A percentile compares a stretch with the other conserved stretches of the same genome.
Evolutionary conservation across 1,140 invertebrate species (phyloP).

Genomic region (Sipha flava): DNA sequence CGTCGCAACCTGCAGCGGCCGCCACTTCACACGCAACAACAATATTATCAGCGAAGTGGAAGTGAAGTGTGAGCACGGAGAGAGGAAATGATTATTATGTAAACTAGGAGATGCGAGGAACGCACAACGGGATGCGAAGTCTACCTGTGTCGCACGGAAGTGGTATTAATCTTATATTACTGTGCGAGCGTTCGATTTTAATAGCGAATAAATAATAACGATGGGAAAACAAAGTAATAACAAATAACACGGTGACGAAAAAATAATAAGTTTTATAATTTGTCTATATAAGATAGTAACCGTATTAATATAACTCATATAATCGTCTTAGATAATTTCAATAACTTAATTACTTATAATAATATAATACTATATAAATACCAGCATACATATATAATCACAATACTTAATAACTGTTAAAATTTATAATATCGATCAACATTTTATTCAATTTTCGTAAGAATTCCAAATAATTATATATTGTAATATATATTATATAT

Average conservation of each 20-base stretch:
- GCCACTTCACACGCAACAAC: no score
- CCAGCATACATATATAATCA: background rate
- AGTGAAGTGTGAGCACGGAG: no score
- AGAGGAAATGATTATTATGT: no score
- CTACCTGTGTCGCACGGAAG: no score
- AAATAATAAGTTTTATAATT: constrained; percentile 12
- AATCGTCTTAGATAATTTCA: background rate
- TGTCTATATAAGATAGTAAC: background rate
- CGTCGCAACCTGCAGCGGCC: no score
- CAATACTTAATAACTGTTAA: constrained; percentile 2
- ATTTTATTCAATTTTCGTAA: background rate
- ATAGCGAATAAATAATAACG: no score
- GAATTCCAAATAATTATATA: background rate
- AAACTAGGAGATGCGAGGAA: no score
- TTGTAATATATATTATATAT: background rate
- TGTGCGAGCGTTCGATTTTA: no score
- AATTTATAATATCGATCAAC: background rate
- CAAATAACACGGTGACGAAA: background rate
- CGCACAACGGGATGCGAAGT: no score
- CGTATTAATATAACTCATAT: background rate
- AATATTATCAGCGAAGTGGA: no score
- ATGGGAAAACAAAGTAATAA: no score
- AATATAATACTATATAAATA: background rate
- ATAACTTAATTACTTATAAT: background rate
- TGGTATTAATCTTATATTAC: no score